A percentile compares a stretch with the other conserved stretches of the same genome.
These are phyloP conservation scores for Entelurus aequoreus DNA, from an alignment of 2,113 vertebrate genomes.

Conservation along the genomic window DNA sequence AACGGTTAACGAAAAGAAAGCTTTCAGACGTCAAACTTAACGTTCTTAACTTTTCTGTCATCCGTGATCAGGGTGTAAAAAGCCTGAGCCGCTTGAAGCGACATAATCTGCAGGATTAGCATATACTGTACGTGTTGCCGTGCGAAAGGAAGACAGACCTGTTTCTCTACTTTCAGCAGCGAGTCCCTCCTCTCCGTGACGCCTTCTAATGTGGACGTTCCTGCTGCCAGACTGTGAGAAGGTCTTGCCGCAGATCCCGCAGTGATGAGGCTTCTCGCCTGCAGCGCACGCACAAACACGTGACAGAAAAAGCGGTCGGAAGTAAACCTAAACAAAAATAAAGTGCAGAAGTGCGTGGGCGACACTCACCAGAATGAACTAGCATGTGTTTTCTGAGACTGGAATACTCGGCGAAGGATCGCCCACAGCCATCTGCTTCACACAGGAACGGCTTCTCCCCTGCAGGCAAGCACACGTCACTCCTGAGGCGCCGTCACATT, in stretches of 20 bases:
- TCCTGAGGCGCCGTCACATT: no score
- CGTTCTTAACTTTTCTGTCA: conserved; percentile 24
- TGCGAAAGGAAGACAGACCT: conserved; percentile 36
- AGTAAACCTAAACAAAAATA: neutral
- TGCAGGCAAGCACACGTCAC: conserved; percentile 39
- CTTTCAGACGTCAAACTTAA: conserved; percentile 9
- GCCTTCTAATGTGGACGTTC: conserved; percentile 94
- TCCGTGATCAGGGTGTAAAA: conserved; percentile 32
- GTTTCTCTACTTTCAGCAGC: conserved; percentile 60
- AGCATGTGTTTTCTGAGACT: conserved; percentile 98
- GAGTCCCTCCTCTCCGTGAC: conserved; percentile 76
- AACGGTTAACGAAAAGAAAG: no score
- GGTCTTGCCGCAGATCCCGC: conserved; percentile 91
- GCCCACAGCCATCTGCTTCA: conserved; percentile 90
- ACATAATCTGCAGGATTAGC: conserved; percentile 34
- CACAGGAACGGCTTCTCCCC: conserved; percentile 97
- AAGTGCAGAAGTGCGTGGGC: neutral
- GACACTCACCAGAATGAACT: conserved; percentile 83
- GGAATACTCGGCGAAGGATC: conserved; percentile 96
- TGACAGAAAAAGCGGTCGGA: neutral
- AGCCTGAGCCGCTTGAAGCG: conserved; percentile 30
- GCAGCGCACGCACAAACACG: conserved; percentile 4
- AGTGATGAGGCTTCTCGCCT: conserved; percentile 97
- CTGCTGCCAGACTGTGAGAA: conserved; percentile 98
- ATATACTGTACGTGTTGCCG: conserved; percentile 6